Evolutionary conservation across 2,797 vertebrate genomes (phyloP).

Genomic region (Pseudomugil tenellus): DNA sequence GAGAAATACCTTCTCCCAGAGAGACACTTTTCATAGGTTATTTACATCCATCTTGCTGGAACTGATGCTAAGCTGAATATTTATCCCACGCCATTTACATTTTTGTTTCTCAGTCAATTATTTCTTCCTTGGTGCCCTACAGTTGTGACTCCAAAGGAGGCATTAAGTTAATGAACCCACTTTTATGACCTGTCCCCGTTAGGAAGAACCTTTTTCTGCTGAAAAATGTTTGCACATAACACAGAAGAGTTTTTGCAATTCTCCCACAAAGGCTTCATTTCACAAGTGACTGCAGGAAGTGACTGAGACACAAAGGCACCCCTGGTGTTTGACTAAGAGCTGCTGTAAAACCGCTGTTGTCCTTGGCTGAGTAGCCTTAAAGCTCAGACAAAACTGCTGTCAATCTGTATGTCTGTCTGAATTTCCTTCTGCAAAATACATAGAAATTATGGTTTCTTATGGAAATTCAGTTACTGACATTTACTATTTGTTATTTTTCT

Average conservation of each 20-base stretch:
- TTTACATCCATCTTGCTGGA: conserved; percentile 60
- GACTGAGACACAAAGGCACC: conserved; percentile 10
- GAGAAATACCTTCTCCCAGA: conserved; percentile 47
- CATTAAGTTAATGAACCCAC: conserved; percentile 48
- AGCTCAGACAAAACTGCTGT: not conserved
- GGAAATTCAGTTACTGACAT: no score
- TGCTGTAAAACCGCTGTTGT: conserved; percentile 4
- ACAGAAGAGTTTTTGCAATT: conserved; percentile 27
- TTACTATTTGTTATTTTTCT: no score
- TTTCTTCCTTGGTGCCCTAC: conserved; percentile 26
- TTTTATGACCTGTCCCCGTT: conserved; percentile 46
- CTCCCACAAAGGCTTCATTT: conserved; percentile 12
- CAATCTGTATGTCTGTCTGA: not conserved
- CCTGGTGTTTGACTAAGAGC: conserved; percentile 8
- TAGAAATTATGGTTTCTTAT: not conserved
- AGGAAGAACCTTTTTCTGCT: conserved; percentile 35
- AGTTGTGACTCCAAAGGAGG: conserved; percentile 37
- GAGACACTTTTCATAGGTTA: conserved; percentile 36
- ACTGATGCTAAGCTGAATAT: conserved; percentile 26
- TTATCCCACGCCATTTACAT: conserved; percentile 43
- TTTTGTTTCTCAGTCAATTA: conserved; percentile 32
- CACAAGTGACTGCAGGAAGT: conserved; percentile 5
- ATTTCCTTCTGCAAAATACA: not conserved
- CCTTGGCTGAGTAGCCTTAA: not conserved
- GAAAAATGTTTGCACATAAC: conserved; percentile 53